These are phyloP conservation scores for Pachypeltis micranthus DNA, from an alignment of 1,140 invertebrate genomes.

Conservation along the genomic window DNA sequence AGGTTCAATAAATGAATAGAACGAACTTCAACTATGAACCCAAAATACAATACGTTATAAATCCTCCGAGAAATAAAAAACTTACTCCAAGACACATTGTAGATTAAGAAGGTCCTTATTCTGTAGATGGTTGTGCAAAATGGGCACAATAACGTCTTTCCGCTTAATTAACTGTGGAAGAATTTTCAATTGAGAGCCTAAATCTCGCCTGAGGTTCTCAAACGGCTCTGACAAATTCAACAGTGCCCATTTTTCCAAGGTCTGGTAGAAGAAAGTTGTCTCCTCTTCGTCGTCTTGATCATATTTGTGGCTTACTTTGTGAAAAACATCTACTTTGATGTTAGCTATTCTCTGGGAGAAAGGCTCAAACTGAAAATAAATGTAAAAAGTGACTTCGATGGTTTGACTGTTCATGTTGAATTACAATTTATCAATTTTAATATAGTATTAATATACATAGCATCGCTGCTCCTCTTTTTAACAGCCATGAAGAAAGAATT, in stretches of 20 bases:
- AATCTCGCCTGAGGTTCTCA: constrained; percentile 56
- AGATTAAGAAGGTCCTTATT: constrained; percentile 55
- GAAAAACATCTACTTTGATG: constrained; percentile 69
- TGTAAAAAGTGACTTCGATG: constrained; percentile 19
- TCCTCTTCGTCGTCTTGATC: constrained; percentile 49
- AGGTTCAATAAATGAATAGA: too few species aligned
- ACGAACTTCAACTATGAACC: too few species aligned
- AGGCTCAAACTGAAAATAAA: constrained; percentile 62
- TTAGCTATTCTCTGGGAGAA: constrained; percentile 71
- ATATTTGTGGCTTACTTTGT: constrained; percentile 60
- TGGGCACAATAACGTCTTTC: constrained; percentile 60
- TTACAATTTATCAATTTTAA: background rate
- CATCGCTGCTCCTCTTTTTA: too few species aligned
- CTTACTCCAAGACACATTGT: constrained; percentile 74
- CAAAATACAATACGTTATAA: background rate
- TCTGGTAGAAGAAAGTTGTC: constrained; percentile 64
- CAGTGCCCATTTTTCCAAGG: constrained; percentile 75
- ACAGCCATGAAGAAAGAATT: too few species aligned
- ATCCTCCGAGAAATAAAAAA: constrained; percentile 25
- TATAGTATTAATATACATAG: constrained; percentile 4
- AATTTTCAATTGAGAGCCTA: constrained; percentile 52
- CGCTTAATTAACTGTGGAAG: constrained; percentile 65
- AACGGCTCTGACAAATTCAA: constrained; percentile 75
- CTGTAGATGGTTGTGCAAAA: constrained; percentile 57
- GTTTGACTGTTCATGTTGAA: background rate